Conservation (phyloP, 1,140 invertebrate species). For the Drosophila seguyi region DNA sequence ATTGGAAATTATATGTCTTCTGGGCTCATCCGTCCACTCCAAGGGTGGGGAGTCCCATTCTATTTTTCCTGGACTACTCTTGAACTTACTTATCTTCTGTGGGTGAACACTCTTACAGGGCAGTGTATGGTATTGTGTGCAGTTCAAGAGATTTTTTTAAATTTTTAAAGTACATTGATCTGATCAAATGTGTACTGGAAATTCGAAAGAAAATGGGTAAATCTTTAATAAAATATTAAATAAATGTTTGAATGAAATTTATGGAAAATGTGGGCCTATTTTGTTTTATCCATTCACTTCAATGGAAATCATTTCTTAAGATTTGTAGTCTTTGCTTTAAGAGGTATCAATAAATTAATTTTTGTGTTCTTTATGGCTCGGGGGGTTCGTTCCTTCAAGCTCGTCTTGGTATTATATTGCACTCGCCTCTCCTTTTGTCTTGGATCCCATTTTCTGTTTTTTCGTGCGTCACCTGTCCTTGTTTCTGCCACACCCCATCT, state of each 20-base stretch:
- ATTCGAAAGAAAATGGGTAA: too few relatives aligned
- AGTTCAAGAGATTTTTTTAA: too few relatives aligned
- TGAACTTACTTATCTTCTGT: background rate
- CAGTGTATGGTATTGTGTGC: background rate
- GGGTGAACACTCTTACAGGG: background rate
- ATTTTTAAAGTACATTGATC: background rate
- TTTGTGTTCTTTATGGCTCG: background rate
- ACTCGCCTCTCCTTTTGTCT: constrained; percentile 60
- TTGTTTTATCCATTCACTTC: background rate
- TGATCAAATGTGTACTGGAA: background rate
- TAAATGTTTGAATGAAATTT: background rate
- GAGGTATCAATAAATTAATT: constrained; percentile 17
- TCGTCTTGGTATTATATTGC: constrained; percentile 66
- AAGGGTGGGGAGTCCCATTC: constrained; percentile 19
- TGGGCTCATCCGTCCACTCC: constrained; percentile 24
- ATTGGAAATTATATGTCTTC: constrained; percentile 54
- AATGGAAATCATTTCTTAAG: too few relatives aligned
- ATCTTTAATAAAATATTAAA: background rate
- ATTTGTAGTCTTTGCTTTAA: constrained; percentile 5
- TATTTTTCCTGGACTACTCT: background rate
- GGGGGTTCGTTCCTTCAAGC: constrained; percentile 9
- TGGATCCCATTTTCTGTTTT: constrained; percentile 22
- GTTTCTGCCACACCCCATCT: constrained; percentile 5
- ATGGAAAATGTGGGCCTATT: background rate
- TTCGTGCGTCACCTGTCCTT: constrained; percentile 13